A percentile compares a stretch with the other conserved stretches of the same genome.
These are phyloP conservation scores for Oxyruncus cristatus DNA, from an alignment of 2,113 vertebrate species.

Conservation along the genomic window DNA sequence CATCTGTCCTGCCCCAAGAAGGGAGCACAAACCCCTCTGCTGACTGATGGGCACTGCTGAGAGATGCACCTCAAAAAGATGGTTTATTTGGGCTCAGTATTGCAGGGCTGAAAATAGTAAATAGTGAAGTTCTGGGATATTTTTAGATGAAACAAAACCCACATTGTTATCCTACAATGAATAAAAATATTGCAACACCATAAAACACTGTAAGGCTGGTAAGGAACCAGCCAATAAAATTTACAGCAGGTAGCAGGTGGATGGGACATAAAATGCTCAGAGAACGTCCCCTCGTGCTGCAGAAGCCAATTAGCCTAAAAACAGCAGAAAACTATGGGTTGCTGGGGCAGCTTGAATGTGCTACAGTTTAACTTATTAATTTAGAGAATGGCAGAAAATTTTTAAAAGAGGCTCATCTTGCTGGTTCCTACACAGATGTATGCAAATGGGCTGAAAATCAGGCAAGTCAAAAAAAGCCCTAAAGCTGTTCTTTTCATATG, in stretches of 20 bases:
- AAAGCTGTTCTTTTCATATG: slow-evolving; percentile 63
- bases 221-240: neutral
- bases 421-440: slow-evolving; percentile 61
- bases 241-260: neutral
- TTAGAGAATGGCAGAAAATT: slow-evolving; percentile 37
- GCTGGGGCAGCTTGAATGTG: slow-evolving; percentile 8
- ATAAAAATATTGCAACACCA: neutral
- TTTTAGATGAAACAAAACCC: slow-evolving; percentile 30
- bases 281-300: neutral
- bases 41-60: slow-evolving; percentile 12
- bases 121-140: neutral
- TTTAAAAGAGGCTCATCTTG: slow-evolving; percentile 35
- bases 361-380: slow-evolving; percentile 53
- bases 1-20: neutral
- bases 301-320: neutral
- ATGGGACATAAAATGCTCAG: neutral
- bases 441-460: slow-evolving; percentile 59
- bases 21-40: neutral
- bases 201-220: neutral
- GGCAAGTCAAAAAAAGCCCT: slow-evolving; percentile 62
- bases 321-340: neutral
- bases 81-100: neutral
- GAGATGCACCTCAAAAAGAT: neutral
- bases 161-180: slow-evolving; percentile 3
- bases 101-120: neutral